phyloP scores from a whole-genome alignment of 2,888 invertebrate genomes.

The Noctua pronuba region DNA sequence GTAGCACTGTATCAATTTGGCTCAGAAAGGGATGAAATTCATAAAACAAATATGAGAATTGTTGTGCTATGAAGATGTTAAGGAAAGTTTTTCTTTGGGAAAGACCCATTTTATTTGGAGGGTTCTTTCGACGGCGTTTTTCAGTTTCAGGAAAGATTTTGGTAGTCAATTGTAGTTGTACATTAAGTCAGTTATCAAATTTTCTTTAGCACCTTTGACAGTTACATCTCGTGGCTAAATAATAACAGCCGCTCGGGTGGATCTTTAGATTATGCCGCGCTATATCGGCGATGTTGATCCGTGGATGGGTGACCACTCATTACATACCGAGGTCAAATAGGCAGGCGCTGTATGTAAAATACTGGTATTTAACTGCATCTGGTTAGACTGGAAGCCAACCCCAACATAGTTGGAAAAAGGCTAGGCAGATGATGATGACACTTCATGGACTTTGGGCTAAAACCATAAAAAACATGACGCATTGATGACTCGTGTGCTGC shows the following conservation, averaged over 20 bases:
- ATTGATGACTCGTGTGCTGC: background rate
- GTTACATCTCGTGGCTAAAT: too few species aligned
- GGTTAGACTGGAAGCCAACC: too few species aligned
- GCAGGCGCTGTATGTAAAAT: too few species aligned
- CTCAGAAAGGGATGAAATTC: conserved; percentile 53
- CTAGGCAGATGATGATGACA: too few species aligned
- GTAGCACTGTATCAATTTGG: conserved; percentile 59
- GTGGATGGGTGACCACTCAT: too few species aligned
- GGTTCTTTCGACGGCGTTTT: background rate
- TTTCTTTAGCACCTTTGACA: background rate
- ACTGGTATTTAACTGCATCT: too few species aligned
- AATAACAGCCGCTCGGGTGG: too few species aligned
- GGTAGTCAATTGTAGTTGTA: background rate
- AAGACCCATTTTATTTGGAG: background rate
- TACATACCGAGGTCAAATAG: too few species aligned
- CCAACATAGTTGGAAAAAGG: too few species aligned
- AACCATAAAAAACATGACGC: too few species aligned
- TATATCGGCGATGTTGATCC: too few species aligned
- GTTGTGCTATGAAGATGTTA: background rate
- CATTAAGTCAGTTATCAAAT: background rate
- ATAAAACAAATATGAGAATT: conserved; percentile 43
- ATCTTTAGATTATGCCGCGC: too few species aligned
- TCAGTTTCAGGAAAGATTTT: background rate
- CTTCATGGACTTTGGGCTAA: background rate
- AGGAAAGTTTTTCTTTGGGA: background rate